Percentiles rank a stretch among this genome's conserved stretches.
phyloP scores from a whole-genome alignment of 2,888 invertebrate species.

The Tetragonula carbonaria region DNA sequence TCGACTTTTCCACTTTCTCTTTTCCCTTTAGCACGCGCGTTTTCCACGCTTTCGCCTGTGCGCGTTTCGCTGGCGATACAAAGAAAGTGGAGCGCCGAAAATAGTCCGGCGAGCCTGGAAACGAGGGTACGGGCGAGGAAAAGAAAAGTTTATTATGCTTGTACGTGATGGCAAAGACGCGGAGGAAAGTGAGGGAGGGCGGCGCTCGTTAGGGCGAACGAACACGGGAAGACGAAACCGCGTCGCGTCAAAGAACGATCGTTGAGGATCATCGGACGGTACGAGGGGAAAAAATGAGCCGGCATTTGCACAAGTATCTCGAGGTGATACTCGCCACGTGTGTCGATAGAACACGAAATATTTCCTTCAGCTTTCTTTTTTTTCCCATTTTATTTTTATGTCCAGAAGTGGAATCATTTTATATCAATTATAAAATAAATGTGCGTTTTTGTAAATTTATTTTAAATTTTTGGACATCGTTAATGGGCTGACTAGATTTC shows the following conservation, averaged over 20 bases:
- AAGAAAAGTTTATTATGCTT: constrained; percentile 61
- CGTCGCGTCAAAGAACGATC: constrained; percentile 33
- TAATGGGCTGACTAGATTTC: neutral
- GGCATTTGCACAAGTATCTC: neutral
- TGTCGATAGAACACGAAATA: too few species aligned
- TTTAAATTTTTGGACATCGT: neutral
- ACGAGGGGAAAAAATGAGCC: neutral
- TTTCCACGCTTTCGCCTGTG: neutral
- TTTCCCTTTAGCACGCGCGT: neutral
- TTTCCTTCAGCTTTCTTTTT: neutral
- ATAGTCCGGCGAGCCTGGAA: constrained; percentile 49
- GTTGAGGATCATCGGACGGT: constrained; percentile 11
- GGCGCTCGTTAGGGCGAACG: constrained; percentile 40
- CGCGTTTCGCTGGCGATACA: constrained; percentile 31
- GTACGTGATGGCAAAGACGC: constrained; percentile 38
- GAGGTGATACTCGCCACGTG: neutral
- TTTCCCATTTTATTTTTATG: too few species aligned
- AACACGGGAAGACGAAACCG: constrained; percentile 32
- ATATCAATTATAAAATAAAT: too few species aligned
- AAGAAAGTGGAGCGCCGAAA: constrained; percentile 66
- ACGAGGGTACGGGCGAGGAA: constrained; percentile 42
- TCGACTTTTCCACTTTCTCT: neutral
- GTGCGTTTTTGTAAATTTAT: too few species aligned
- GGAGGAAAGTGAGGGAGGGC: neutral
- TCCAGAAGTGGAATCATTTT: too few species aligned